Evolutionary conservation across 2,797 vertebrate species (phyloP), one percentile per base, ranked within the genome.

Genomic region (Todus mexicanus): DNA sequence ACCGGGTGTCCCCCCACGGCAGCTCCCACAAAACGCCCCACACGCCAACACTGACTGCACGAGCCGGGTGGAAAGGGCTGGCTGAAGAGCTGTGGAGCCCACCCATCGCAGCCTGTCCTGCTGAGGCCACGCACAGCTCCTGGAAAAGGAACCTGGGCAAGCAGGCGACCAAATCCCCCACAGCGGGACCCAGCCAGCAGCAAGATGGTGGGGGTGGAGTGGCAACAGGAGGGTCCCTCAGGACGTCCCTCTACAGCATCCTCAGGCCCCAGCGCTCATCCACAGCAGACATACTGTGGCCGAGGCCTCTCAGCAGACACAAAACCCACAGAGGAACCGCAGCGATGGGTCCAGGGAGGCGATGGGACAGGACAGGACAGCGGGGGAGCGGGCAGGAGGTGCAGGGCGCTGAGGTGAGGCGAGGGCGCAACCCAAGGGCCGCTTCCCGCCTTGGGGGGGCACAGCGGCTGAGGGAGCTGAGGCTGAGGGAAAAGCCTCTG

Each of bases 11-110:
- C 71, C 57, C 10, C 12, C 23, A 12, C 6, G 5, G 4, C 59
- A 63, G 70, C 21, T 71, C 45, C 45, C 51, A 29, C 8, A 2
- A 5, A 33, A 71, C 22, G 22, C 53, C 27, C 59, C 38, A 8
- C 6, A 11, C 7, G 17, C 23, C 16, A 26, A n/a, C n/a, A 10
- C 19, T 0, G 0, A 21, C 0, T 0, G 16, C 69, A 31, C 0
- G 0, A 42, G 42, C 7, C 1, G 5, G 53, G 23, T 4, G 51
- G 27, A 20, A 71, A 22, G 40, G 20, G 31, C 5, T 2, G 2
- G 20, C 2, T 35, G 48, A 37, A 35, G 16, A 33, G 27, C 53
- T 9, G 20, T 54, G 61, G 43, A 20, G 10, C 31, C 31, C 45
- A 23, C 19, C 40, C 72, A n/a, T n/a, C n/a, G n/a, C 70, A 17